These are phyloP conservation scores for Mesopsocus fuscifrons DNA, from an alignment of 2,888 invertebrate genomes.

Conservation along the genomic window DNA sequence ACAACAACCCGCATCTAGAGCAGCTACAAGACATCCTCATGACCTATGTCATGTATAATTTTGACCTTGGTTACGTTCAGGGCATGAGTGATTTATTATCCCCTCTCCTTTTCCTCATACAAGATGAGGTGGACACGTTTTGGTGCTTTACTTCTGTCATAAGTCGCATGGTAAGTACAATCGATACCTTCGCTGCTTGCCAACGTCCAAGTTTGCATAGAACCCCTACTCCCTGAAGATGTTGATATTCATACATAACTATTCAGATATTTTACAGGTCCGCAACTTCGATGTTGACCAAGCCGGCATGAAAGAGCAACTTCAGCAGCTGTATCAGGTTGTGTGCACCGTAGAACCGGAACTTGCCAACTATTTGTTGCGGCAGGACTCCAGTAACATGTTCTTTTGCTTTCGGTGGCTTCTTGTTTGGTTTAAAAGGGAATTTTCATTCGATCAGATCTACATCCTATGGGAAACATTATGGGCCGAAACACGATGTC, in stretches of 20 bases:
- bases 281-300: constrained; percentile 95
- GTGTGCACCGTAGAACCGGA: constrained; percentile 66
- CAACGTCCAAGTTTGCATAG: not conserved
- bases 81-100: constrained; percentile 97
- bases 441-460: constrained; percentile 71
- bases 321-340: constrained; percentile 65
- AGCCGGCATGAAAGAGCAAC: constrained; percentile 85
- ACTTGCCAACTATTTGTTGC: constrained; percentile 67
- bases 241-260: constrained; percentile 2
- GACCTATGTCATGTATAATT: constrained; percentile 99
- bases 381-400: constrained; percentile 86
- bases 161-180: constrained; percentile 68
- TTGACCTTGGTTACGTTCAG: constrained; percentile 88
- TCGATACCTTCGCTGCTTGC: not conserved
- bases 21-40: constrained; percentile 81
- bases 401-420: constrained; percentile 99
- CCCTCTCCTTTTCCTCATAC: constrained; percentile 72
- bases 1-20: constrained; percentile 72
- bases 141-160: constrained; percentile 99
- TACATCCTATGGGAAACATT: constrained; percentile 85
- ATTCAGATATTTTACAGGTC: constrained; percentile 31
- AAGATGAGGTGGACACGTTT: constrained; percentile 90
- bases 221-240: not conserved
- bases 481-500: constrained; percentile 88
- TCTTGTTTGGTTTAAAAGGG: constrained; percentile 86